Base-by-base conservation (phyloP, 2,888 invertebrate species). In the Girardia tigrina region DNA sequence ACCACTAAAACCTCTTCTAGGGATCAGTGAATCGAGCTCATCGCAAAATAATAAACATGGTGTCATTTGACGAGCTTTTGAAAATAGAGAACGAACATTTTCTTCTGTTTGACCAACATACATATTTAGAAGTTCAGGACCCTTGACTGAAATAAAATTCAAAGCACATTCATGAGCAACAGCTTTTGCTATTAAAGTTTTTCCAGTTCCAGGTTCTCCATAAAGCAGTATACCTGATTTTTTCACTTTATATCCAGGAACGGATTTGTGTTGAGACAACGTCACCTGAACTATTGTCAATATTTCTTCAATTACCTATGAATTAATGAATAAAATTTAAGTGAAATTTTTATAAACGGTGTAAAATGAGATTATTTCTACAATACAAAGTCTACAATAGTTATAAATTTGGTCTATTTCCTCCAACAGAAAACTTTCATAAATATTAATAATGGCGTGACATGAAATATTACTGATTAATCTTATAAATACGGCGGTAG, bases 91-190 rank as follows among this genome's bases (percentile, higher is more conserved):
- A 79, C 98, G 86, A 16, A 98, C 90, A 86, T 98, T 98, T 82
- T 93, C 91, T 84, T 98, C 98, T 80, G 95, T 95, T 84, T 98
- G 97, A 28, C 98, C 98, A 72, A 98, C 94, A 82, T 98, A 98
- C 94, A 97, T 97, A 84, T 97, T 97, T 23, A 98, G 88, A 72
- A 98, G 84, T 83, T 98, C 98, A 0, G 98, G 97, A 0, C 85
- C 94, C 85, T 97, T 97, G 0, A 97, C 92, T 77, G 94, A 92
- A 78, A 81, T 87, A 83, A 95, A 95, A 81, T 92, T 92, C 16
- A 95, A 88, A 80, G 90, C 90, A 81, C 93, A 91, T 84, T 98
- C 94, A 0, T 94, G 95, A 16, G 97, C 97, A 0, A 97, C 93
- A 0, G 97, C 97, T 86, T 95, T 94, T 0, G 95, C 95, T 2